Conservation (phyloP, 2,797 vertebrate species). For the Anabacerthia variegaticeps region DNA sequence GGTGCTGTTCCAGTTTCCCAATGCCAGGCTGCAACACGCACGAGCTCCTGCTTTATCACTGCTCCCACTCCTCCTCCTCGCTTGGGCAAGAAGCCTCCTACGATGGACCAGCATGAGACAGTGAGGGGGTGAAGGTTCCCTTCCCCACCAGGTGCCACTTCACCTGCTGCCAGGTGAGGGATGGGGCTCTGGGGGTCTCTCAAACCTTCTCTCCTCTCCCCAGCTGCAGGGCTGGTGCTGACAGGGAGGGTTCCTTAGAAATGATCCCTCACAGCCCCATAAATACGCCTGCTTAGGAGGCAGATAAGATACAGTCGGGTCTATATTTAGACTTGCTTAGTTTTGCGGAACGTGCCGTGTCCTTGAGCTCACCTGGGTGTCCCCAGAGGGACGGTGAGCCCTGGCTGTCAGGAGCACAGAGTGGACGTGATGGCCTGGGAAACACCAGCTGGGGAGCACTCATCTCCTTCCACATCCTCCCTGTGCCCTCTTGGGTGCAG, state of each 20-base stretch:
- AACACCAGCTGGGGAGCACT: fast-evolving
- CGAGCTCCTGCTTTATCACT: neutral
- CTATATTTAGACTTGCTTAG: neutral
- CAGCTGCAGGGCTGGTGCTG: fast-evolving
- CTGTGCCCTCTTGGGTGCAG: no score
- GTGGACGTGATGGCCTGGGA: neutral
- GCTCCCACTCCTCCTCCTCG: neutral
- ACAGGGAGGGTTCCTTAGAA: neutral
- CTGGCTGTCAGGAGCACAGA: fast-evolving
- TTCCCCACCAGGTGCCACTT: fast-evolving
- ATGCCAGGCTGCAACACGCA: fast-evolving
- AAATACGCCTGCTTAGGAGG: fast-evolving
- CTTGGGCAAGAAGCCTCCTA: neutral
- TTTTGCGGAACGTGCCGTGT: fast-evolving
- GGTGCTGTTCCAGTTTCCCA: neutral
- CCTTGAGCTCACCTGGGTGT: neutral
- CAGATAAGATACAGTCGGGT: neutral
- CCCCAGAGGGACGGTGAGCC: neutral
- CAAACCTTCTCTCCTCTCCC: neutral
- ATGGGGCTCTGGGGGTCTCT: neutral
- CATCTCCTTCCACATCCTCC: fast-evolving
- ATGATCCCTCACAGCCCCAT: fast-evolving
- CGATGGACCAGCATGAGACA: neutral
- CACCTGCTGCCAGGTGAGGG: neutral
- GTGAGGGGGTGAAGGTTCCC: neutral